Evolutionary conservation across 1,140 invertebrate genomes (phyloP), one percentile per base, ranked within the genome.

Genomic region (Solenopsis fugax): DNA sequence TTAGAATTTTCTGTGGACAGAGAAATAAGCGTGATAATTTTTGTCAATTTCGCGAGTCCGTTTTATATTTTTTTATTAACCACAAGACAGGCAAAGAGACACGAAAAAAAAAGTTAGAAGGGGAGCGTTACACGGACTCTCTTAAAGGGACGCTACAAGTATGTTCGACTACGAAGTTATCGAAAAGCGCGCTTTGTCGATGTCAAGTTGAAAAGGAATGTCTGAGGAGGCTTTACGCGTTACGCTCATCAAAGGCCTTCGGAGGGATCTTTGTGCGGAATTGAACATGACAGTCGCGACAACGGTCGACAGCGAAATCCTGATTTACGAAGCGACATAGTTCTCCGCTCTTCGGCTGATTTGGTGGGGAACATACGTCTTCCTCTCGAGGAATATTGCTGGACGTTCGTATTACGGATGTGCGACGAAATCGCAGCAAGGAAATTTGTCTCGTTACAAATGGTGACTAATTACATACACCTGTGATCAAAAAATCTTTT

Each of bases 251-350:
- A 75, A 84, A 84, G 69, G 45, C 80, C 18, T 75, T 48, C 34
- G 24, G 24, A 50, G 41, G 18, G 67, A 12, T 48, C 80, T 84
- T 75, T 62, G 80, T 24, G 80, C 7, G 29, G 41, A 84, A 84
- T 75, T 84, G 80, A 75, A 84, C 80, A 84, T 62, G 80, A 84
- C 69, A 84, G 18, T 12, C 13, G 80, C 54, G 80, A 84, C 69
- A 82, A 58, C 67, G 69, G 65, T 16, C 41, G 75, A 78, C 75
- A 78, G 75, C 58, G 62, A 69, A 82, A 82, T 82, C 80, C 80
- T 82, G 80, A 82, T 82, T 82, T 82, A 73, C 80, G 69, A 73
- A 50, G 80, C 54, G 80, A 50, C 54, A 50, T 50, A 41, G 48
- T 81, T 81, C 77, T 50, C 60, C 52, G 78, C 50, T 81, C 21